phyloP scores from a whole-genome alignment of 2,888 invertebrate species.

The Norana najaformis region DNA sequence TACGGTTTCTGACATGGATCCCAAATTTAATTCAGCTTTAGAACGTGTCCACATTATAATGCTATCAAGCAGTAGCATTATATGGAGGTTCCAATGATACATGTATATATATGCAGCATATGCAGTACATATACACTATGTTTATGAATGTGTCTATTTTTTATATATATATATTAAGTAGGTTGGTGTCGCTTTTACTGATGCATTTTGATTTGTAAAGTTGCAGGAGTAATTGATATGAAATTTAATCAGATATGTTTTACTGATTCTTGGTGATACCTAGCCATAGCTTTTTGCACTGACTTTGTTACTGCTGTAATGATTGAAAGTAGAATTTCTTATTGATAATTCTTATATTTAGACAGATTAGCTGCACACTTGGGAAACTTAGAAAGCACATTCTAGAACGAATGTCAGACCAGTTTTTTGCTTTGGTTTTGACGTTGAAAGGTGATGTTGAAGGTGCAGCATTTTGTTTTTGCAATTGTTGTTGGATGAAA shows the following conservation, averaged over 20 bases:
- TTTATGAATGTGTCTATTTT: slow-evolving; percentile 1
- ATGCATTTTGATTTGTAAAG: not conserved
- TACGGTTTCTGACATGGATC: not conserved
- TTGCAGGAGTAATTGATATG: not conserved
- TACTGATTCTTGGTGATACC: not conserved
- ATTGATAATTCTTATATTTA: not conserved
- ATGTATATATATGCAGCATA: not conserved
- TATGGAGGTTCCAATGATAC: not conserved
- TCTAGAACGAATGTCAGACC: not conserved
- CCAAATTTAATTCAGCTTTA: not conserved
- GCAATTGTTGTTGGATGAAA: not conserved
- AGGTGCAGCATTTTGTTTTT: not conserved
- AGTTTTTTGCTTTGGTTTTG: no score
- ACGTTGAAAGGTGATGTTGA: not conserved
- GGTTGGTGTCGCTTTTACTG: not conserved
- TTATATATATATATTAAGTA: not conserved
- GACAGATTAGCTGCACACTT: not conserved
- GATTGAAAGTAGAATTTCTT: not conserved
- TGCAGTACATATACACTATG: not conserved
- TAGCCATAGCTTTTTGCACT: not conserved
- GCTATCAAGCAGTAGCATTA: not conserved
- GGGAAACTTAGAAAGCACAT: not conserved
- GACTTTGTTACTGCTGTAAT: not conserved
- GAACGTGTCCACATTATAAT: not conserved
- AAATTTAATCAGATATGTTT: not conserved